Evolutionary conservation across 1,140 invertebrate genomes (phyloP), one percentile per base, ranked within the genome.

Genomic region (Nebria ingens): DNA sequence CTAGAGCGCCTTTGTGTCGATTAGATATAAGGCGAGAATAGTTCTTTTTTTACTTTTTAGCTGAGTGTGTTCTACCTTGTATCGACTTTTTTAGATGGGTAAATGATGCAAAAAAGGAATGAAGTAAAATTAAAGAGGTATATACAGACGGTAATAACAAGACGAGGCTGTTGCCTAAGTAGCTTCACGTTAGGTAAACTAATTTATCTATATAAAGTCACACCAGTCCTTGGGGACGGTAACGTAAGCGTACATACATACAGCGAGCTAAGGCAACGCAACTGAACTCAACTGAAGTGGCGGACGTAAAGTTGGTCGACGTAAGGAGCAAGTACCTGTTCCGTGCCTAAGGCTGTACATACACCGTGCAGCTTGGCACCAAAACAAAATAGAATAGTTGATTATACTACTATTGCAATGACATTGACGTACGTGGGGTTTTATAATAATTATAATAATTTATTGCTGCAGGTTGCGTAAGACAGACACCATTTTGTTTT

Each of bases 181-280:
- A n/a, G 40, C 40, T 6, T 29, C 25, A 13, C 4, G 25, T 29
- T 12, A 45, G 40, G 40, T 45, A 45, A 45, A 45, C 40, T 45
- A 45, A 45, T 45, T 45, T 45, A 45, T 45, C 40, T 45, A 45
- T 45, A 45, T 45, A 45, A 45, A 45, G 40, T 45, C 40, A 12
- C n/a, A n/a, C 9, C 17, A 17, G 6, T 17, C 40, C 17, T 4
- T 17, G 15, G 40, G 15, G 40, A 45, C 40, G 3, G 15, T 6
- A 45, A n/a, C n/a, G n/a, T n/a, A n/a, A n/a, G n/a, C n/a, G n/a
- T n/a, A n/a, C n/a, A n/a, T n/a, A n/a, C n/a, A n/a, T n/a, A n/a
- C n/a, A n/a, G n/a, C n/a, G n/a, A n/a, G n/a, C n/a, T n/a, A n/a
- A n/a, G n/a, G n/a, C n/a, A n/a, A n/a, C n/a, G n/a, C n/a, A n/a